Percentiles rank a stretch among this genome's conserved stretches.
These are phyloP conservation scores for Calliphora vomitoria DNA, from an alignment of 2,888 invertebrate species.

Conservation along the genomic window DNA sequence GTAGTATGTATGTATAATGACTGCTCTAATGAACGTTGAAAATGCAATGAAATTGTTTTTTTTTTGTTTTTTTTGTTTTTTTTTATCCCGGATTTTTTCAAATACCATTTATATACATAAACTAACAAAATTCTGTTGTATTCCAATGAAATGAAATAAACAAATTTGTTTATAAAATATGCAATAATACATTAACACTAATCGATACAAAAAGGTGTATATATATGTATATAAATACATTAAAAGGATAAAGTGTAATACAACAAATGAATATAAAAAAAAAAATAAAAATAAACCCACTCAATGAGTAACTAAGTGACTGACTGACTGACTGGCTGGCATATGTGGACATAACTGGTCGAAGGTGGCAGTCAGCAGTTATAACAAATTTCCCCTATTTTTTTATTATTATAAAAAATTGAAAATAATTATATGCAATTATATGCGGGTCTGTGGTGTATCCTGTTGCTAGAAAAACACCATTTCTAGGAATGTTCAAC, in stretches of 20 bases:
- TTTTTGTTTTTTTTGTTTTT: too few relatives aligned
- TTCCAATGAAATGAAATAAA: constrained; percentile 32
- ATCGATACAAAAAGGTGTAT: constrained; percentile 60
- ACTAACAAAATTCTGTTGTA: constrained; percentile 20
- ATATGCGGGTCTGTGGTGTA: constrained; percentile 33
- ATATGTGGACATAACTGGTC: not conserved
- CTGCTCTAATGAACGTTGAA: not conserved
- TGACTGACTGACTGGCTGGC: not conserved
- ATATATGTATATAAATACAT: constrained; percentile 61
- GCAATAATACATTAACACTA: constrained; percentile 68
- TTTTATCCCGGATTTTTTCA: constrained; percentile 7
- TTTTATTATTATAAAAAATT: constrained; percentile 25
- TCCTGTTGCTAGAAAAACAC: constrained; percentile 26
- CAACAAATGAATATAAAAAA: constrained; percentile 3
- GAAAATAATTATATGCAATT: constrained; percentile 50
- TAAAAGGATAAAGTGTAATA: constrained; percentile 49
- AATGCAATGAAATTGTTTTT: not conserved
- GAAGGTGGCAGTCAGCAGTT: not conserved
- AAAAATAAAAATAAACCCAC: constrained; percentile 5
- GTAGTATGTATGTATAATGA: too few relatives aligned
- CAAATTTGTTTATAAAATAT: constrained; percentile 65
- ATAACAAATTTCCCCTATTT: not conserved
- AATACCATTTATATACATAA: constrained; percentile 15
- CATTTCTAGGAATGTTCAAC: constrained; percentile 19
- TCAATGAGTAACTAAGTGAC: constrained; percentile 18